These are phyloP conservation scores for Trichonephila inaurata DNA, from an alignment of 1,140 invertebrate genomes.

Conservation along the genomic window DNA sequence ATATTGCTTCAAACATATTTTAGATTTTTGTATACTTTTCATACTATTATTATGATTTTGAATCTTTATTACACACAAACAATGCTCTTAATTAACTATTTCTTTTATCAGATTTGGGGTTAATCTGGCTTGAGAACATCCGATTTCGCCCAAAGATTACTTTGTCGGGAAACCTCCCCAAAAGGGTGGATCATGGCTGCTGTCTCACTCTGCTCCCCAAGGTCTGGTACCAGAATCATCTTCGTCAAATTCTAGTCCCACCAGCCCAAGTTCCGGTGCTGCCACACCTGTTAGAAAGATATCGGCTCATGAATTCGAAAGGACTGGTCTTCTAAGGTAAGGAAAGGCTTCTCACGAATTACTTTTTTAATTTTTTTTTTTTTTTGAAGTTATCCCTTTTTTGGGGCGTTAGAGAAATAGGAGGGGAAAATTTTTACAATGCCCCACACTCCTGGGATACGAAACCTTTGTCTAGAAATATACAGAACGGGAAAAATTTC, in stretches of 20 bases:
- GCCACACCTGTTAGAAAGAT: slow-evolving; percentile 96
- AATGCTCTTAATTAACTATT: background rate
- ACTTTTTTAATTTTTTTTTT: no score
- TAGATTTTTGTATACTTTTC: background rate
- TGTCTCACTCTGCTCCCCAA: slow-evolving; percentile 65
- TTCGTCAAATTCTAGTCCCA: slow-evolving; percentile 79
- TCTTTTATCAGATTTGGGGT: slow-evolving; percentile 68
- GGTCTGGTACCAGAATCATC: slow-evolving; percentile 83
- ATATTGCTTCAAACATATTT: background rate
- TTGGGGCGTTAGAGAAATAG: no score
- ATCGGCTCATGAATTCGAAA: slow-evolving; percentile 96
- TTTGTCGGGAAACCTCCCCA: slow-evolving; percentile 95
- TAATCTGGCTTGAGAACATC: slow-evolving; percentile 98
- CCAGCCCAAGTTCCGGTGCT: slow-evolving; percentile 86
- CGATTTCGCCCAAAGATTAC: slow-evolving; percentile 96
- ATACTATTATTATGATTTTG: background rate
- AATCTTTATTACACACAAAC: no score
- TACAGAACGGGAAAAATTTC: no score
- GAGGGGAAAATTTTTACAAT: no score
- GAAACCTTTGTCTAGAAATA: no score
- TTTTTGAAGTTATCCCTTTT: no score
- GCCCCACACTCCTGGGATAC: no score
- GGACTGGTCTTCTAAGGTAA: slow-evolving; percentile 87
- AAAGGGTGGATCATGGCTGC: slow-evolving; percentile 90
- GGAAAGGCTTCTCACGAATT: background rate